Percentiles rank a stretch among this genome's conserved stretches.
Conservation (phyloP, 92 coral and sea anemone genomes). For the Virgularia gustaviana region DNA sequence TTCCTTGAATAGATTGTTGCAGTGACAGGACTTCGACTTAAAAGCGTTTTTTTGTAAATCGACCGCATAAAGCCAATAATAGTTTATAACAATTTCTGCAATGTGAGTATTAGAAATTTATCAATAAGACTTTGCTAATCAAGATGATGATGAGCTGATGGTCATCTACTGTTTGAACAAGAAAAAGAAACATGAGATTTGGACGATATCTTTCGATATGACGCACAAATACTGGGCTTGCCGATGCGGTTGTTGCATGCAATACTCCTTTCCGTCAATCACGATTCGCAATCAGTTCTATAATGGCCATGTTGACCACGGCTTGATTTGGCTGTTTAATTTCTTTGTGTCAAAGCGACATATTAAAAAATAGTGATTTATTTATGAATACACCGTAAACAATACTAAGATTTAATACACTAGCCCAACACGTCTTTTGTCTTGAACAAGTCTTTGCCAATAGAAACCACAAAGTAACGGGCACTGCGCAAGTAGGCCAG, state of each 20-base stretch:
- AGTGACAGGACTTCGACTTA: no score
- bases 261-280: slow-evolving; percentile 32
- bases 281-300: slow-evolving; percentile 16
- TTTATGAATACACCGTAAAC: slow-evolving; percentile 34
- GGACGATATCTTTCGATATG: not conserved
- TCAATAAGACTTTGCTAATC: no score
- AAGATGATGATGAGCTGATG: no score
- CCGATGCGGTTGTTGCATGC: not conserved
- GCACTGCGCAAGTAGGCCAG: no score
- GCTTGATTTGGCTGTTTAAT: slow-evolving; percentile 23
- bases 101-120: no score
- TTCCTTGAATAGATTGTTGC: no score
- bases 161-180: no score
- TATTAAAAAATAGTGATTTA: slow-evolving; percentile 26
- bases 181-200: no score
- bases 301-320: slow-evolving; percentile 38
- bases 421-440: not conserved
- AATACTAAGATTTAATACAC: slow-evolving; percentile 15
- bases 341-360: slow-evolving; percentile 7
- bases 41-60: no score
- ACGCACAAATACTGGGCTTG: not conserved
- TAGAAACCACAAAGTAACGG: no score
- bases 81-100: no score
- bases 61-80: no score
- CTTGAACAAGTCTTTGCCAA: not conserved